A percentile compares a stretch with the other conserved stretches of the same genome.
phyloP scores from a whole-genome alignment of 1,140 invertebrate species.

The Plodia interpunctella region DNA sequence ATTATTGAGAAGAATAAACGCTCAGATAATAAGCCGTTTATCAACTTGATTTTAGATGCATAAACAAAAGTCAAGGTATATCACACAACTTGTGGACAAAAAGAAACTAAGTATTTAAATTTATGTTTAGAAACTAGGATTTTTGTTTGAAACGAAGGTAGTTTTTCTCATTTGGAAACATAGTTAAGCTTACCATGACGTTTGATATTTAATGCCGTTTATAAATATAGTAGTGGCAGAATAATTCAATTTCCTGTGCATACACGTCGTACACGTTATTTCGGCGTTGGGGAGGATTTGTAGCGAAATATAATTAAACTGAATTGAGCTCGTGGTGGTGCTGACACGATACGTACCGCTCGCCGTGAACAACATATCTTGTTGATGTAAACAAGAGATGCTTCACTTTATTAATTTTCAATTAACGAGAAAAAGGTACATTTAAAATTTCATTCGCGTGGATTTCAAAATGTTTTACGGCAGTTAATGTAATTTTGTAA shows the following conservation, averaged over 20 bases:
- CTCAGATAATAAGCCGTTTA: too few species aligned
- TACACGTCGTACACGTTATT: not conserved
- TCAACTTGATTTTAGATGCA: too few species aligned
- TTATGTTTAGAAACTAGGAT: too few species aligned
- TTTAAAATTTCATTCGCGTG: not conserved
- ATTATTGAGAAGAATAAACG: too few species aligned
- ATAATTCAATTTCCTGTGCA: conserved; percentile 1
- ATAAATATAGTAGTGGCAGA: not conserved
- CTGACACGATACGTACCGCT: not conserved
- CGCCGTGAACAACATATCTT: not conserved
- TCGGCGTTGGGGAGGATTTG: not conserved
- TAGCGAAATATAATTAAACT: conserved; percentile 2
- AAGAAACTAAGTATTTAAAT: too few species aligned
- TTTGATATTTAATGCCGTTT: not conserved
- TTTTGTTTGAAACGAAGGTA: too few species aligned
- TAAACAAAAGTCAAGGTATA: too few species aligned
- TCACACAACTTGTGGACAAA: too few species aligned
- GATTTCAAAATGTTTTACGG: too few species aligned
- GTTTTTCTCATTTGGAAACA: too few species aligned
- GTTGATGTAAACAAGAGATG: not conserved
- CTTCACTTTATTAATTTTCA: not conserved
- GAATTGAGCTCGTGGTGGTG: not conserved
- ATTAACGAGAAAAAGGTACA: not conserved
- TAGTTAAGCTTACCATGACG: too few species aligned
- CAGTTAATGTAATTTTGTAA: too few species aligned